phyloP scores from a whole-genome alignment of 2,113 vertebrate genomes.

The Halcyon malimbica region DNA sequence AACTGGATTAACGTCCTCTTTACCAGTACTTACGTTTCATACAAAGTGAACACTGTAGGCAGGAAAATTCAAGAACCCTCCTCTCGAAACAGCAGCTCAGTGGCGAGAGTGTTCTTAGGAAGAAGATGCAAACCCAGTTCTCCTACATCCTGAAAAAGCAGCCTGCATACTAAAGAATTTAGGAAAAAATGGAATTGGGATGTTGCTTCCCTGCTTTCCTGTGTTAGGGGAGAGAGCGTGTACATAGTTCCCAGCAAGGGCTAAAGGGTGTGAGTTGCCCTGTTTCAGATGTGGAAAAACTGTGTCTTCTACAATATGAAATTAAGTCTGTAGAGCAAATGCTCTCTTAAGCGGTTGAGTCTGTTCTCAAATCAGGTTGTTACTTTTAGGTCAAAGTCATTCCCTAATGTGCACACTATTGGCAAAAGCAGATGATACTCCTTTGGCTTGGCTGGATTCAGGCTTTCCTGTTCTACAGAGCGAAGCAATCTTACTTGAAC shows the following conservation, averaged over 20 bases:
- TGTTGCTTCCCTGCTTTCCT: neutral
- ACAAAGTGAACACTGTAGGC: neutral
- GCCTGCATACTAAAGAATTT: neutral
- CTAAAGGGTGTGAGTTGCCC: neutral
- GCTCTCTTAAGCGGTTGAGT: neutral
- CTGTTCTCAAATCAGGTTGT: slow-evolving; percentile 9
- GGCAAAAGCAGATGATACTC: neutral
- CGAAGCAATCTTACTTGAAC: neutral
- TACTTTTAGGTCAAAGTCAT: slow-evolving; percentile 21
- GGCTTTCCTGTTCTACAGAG: neutral
- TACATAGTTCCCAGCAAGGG: neutral
- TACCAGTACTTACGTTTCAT: neutral
- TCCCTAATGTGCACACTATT: neutral
- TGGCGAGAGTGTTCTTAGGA: rapidly evolving
- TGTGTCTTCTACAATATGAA: neutral
- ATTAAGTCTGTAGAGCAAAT: neutral
- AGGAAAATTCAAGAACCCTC: neutral
- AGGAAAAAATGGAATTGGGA: neutral
- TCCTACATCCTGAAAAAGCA: neutral
- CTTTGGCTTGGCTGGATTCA: neutral
- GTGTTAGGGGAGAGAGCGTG: neutral
- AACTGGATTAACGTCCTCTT: neutral
- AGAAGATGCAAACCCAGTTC: neutral
- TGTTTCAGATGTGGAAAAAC: neutral
- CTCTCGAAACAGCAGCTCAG: neutral